phyloP scores from a whole-genome alignment of 2,888 invertebrate genomes.

The Scaptomyza cyrtandrae region DNA sequence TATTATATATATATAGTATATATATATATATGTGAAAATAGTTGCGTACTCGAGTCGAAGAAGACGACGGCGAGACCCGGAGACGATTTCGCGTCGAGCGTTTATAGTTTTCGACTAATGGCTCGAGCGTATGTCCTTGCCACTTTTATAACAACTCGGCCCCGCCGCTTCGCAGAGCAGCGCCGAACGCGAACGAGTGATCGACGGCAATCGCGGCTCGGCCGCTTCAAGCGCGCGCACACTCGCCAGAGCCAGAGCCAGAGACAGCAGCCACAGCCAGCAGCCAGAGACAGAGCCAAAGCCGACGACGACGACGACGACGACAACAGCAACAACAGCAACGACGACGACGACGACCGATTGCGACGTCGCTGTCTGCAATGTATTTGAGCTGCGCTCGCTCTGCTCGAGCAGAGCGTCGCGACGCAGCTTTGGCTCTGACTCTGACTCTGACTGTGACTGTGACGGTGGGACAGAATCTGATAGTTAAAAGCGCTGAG shows the following conservation, averaged over 20 bases:
- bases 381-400: conserved; percentile 49
- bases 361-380: conserved; percentile 45
- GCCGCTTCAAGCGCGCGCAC: conserved; percentile 76
- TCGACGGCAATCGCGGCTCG: conserved; percentile 70
- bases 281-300: conserved; percentile 4
- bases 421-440: conserved; percentile 30
- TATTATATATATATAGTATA: no score
- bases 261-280: conserved; percentile 16
- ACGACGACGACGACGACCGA: conserved; percentile 37
- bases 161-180: conserved; percentile 75
- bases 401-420: conserved; percentile 22
- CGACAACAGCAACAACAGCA: conserved; percentile 11
- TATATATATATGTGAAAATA: conserved; percentile 29
- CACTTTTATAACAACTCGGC: conserved; percentile 84
- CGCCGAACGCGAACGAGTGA: conserved; percentile 73
- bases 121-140: conserved; percentile 85
- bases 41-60: conserved; percentile 62
- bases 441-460: conserved; percentile 24
- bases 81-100: conserved; percentile 84
- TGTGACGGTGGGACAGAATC: conserved; percentile 45
- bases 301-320: conserved; percentile 8
- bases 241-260: conserved; percentile 51
- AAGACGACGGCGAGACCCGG: conserved; percentile 65
- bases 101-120: conserved; percentile 85
- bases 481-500: conserved; percentile 59